Evolutionary conservation across 2,888 invertebrate species (phyloP), one percentile per base, ranked within the genome.

Genomic region (Ornithoptera priamus): DNA sequence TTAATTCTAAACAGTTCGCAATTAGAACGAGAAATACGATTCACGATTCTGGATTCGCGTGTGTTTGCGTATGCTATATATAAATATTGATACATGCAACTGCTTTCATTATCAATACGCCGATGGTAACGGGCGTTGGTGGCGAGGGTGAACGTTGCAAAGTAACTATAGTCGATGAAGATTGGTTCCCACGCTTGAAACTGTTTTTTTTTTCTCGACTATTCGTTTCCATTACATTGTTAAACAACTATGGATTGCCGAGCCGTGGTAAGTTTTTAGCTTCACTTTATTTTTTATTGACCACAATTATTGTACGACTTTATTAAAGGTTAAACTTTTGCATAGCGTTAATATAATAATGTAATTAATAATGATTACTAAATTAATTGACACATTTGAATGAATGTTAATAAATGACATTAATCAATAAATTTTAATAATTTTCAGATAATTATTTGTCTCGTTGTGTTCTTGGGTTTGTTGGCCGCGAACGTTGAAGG

Each of bases 181-280:
- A 20, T 20, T 8, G 20, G 3, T 81, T 87, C 86, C 78, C 86
- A 87, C 86, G 84, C 80, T 62, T 80, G 80, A 76, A 73, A 68
- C 73, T 74, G 72, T 78, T 86, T 88, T 86, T 89, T 89, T 75
- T n/a, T 12, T 30, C 72, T 78, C 79, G 72, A 75, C 73, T 70
- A 77, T 86, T 85, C 86, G 82, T 86, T 90, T 90, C 81, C 85
- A 84, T 83, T 79, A 78, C 85, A 88, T 90, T 87, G 87, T 88
- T 81, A 70, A 74, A 72, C 75, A 73, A 75, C 79, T 81, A 92
- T 92, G 92, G 88, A 90, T 86, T 89, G 83, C 77, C 85, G 87
- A 79, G 80, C 82, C 69, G 79, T 82, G 89, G 92, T 92, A 79
- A 81, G 91, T 87, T 81, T 84, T 85, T 84, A 36, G 17, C 50